Percentiles rank a stretch among this genome's conserved stretches.
phyloP scores from a whole-genome alignment of 1,140 invertebrate genomes.

The Macrobrachium rosenbergii region DNA sequence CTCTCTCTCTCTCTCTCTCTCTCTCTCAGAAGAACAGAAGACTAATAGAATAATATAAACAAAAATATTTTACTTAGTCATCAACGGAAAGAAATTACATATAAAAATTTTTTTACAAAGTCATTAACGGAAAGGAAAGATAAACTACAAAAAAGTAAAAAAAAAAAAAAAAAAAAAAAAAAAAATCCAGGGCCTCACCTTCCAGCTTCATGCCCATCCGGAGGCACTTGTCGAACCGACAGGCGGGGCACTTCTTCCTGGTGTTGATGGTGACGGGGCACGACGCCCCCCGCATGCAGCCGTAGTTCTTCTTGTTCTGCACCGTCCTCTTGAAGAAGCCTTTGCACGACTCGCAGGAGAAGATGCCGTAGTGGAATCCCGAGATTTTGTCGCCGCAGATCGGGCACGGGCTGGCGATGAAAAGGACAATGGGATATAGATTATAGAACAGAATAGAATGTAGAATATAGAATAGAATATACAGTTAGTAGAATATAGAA shows the following conservation, averaged over 20 bases:
- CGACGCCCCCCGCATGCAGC: constrained; percentile 89
- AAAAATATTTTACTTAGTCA: too few relatives aligned
- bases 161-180: not conserved
- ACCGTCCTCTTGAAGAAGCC: constrained; percentile 99
- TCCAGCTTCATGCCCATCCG: constrained; percentile 97
- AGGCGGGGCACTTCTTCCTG: constrained; percentile 96
- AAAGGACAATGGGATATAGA: constrained; percentile 24
- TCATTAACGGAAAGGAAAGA: too few relatives aligned
- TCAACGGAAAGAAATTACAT: too few relatives aligned
- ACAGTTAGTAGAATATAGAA: too few relatives aligned
- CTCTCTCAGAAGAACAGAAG: too few relatives aligned
- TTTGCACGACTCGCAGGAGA: constrained; percentile 97
- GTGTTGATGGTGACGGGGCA: constrained; percentile 87
- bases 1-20: too few relatives aligned
- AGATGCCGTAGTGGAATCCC: constrained; percentile 96
- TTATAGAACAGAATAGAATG: too few relatives aligned
- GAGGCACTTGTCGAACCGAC: constrained; percentile 96
- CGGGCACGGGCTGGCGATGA: constrained; percentile 83
- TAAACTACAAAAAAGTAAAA: too few relatives aligned
- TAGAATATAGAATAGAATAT: too few relatives aligned
- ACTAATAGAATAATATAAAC: too few relatives aligned
- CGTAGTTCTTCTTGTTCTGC: constrained; percentile 97
- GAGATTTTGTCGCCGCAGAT: constrained; percentile 96
- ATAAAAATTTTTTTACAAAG: too few relatives aligned
- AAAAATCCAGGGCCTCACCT: constrained; percentile 73